phyloP scores from a whole-genome alignment of 2,888 invertebrate genomes.

The Lasioglossum pauxillum region DNA sequence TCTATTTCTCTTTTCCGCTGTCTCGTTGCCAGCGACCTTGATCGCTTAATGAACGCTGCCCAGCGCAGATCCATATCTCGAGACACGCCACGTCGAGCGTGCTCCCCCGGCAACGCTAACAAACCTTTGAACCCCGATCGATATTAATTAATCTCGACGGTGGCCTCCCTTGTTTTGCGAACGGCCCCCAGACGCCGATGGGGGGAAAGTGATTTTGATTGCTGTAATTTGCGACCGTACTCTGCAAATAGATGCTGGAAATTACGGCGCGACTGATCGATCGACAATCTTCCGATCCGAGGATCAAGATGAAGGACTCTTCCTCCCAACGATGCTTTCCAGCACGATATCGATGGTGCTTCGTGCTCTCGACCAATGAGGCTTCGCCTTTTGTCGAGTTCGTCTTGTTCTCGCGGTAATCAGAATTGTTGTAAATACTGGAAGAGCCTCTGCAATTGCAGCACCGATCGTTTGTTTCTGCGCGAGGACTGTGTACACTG shows the following conservation, averaged over 20 bases:
- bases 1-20: neutral
- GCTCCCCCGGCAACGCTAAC: slow-evolving; percentile 2
- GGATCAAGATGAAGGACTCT: neutral
- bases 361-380: neutral
- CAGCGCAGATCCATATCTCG: slow-evolving; percentile 55
- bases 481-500: neutral
- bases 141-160: slow-evolving; percentile 47
- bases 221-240: slow-evolving; percentile 20
- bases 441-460: neutral
- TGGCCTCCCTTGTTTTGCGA: neutral
- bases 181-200: slow-evolving; percentile 1
- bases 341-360: neutral
- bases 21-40: slow-evolving; percentile 56
- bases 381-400: neutral
- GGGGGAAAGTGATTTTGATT: slow-evolving; percentile 44
- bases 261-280: slow-evolving; percentile 9
- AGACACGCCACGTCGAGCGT: slow-evolving; percentile 21
- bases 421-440: neutral
- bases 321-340: neutral
- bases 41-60: slow-evolving; percentile 56
- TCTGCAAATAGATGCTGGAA: slow-evolving; percentile 35
- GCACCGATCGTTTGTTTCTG: neutral
- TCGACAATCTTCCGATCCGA: neutral
- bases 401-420: neutral
- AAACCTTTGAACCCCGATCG: slow-evolving; percentile 45